phyloP scores from a whole-genome alignment of 2,888 invertebrate species.

The Syritta pipiens region DNA sequence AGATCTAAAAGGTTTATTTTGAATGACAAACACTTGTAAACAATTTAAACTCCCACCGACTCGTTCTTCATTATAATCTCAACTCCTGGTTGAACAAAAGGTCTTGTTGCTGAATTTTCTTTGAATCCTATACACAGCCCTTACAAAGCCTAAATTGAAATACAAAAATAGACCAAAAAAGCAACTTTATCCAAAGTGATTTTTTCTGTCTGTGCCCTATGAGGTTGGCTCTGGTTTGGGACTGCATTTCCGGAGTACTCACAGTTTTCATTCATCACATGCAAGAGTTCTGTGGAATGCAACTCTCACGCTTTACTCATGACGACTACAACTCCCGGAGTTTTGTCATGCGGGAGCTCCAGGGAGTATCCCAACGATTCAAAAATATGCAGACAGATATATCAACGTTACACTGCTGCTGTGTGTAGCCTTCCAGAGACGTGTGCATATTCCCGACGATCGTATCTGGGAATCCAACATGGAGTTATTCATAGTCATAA shows the following conservation, averaged over 20 bases:
- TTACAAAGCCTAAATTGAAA: not conserved
- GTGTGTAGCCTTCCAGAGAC: constrained; percentile 10
- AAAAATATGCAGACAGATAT: constrained; percentile 50
- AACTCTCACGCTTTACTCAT: constrained; percentile 19
- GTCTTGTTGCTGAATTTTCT: not conserved
- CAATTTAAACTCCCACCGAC: too few relatives aligned
- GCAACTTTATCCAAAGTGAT: not conserved
- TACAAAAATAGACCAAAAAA: not conserved
- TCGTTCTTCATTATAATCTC: too few relatives aligned
- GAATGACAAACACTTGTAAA: too few relatives aligned
- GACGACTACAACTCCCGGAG: constrained; percentile 17
- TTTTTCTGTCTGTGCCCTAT: constrained; percentile 6
- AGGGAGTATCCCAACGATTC: constrained; percentile 13
- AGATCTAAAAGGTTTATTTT: too few relatives aligned
- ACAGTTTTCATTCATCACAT: constrained; percentile 58
- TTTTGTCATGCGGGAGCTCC: constrained; percentile 30
- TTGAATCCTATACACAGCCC: not conserved
- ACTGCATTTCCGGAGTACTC: constrained; percentile 46
- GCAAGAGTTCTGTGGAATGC: constrained; percentile 41
- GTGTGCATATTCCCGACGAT: constrained; percentile 16
- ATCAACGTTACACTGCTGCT: too few relatives aligned
- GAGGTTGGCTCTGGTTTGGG: constrained; percentile 19
- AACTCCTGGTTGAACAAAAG: not conserved
- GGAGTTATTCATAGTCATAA: constrained; percentile 34
- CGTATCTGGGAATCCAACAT: constrained; percentile 23